These are phyloP conservation scores for Apodemia mormo DNA, from an alignment of 2,888 invertebrate genomes.

Conservation along the genomic window DNA sequence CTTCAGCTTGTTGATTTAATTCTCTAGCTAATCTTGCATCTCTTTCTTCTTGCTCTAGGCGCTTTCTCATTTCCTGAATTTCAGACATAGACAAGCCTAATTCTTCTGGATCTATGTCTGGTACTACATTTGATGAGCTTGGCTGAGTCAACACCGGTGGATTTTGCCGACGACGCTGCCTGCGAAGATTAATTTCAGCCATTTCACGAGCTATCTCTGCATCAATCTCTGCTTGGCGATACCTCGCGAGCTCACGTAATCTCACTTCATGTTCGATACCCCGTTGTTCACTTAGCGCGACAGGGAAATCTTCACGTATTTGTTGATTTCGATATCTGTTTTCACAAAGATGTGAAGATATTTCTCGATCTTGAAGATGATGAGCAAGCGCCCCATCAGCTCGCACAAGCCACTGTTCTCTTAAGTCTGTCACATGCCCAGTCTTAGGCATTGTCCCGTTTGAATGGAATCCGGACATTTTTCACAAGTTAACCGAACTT, in stretches of 20 bases:
- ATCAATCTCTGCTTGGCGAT: constrained; percentile 71
- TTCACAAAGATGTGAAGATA: constrained; percentile 72
- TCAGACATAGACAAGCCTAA: constrained; percentile 66
- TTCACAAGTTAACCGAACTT: constrained; percentile 8
- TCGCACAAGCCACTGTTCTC: constrained; percentile 76
- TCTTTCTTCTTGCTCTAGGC: constrained; percentile 70
- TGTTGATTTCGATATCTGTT: constrained; percentile 75
- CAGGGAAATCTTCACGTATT: constrained; percentile 75
- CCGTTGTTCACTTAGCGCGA: constrained; percentile 69
- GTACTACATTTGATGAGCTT: constrained; percentile 53
- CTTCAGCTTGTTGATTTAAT: constrained; percentile 63
- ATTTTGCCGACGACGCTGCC: constrained; percentile 58
- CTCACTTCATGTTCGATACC: constrained; percentile 68
- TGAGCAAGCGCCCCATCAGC: constrained; percentile 74
- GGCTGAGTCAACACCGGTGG: constrained; percentile 60
- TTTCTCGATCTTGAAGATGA: constrained; percentile 74
- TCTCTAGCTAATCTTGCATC: constrained; percentile 69
- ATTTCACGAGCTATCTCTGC: constrained; percentile 74
- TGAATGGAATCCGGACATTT: constrained; percentile 67
- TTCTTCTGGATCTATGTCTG: constrained; percentile 56
- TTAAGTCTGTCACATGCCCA: constrained; percentile 72
- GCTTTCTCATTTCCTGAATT: constrained; percentile 63
- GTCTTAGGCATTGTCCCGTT: constrained; percentile 75
- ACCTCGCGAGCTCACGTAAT: constrained; percentile 59
- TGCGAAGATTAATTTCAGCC: constrained; percentile 71